Evolutionary conservation across 2,888 invertebrate species (phyloP).

Genomic region (Nemoura dubitans): DNA sequence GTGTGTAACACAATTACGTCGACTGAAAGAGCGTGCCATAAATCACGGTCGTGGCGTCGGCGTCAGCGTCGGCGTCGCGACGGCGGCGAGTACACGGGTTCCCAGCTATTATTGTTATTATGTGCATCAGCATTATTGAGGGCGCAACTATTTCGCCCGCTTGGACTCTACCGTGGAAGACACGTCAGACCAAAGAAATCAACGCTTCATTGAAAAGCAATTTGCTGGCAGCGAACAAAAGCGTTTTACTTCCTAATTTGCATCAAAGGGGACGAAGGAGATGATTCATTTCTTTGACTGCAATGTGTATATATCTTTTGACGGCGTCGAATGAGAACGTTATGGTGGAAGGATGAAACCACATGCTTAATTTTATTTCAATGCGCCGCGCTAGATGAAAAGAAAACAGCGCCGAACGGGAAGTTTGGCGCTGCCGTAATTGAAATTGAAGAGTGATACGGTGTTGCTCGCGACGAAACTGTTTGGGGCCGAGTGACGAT

Average conservation of each 20-base stretch:
- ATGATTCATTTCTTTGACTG: not conserved
- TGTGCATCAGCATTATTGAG: not conserved
- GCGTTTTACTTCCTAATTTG: not conserved
- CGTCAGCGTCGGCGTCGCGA: too few relatives aligned
- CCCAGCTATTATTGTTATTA: not conserved
- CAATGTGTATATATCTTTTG: not conserved
- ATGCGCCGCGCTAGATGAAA: conserved; percentile 5
- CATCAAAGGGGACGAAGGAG: not conserved
- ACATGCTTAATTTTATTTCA: not conserved
- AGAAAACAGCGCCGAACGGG: not conserved
- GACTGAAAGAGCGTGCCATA: conserved; percentile 34
- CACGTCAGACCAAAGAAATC: not conserved
- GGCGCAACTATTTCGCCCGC: not conserved
- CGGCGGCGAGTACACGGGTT: not conserved
- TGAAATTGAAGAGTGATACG: not conserved
- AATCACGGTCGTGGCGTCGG: not conserved
- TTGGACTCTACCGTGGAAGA: not conserved
- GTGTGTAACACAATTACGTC: conserved; percentile 34
- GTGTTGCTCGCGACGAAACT: not conserved
- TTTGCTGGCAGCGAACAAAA: not conserved
- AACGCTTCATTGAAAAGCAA: conserved; percentile 7
- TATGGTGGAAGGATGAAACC: not conserved
- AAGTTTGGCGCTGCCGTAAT: not conserved
- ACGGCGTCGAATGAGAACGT: not conserved
- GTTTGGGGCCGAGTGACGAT: not conserved